These are phyloP conservation scores for Zaprionus vittiger DNA, from an alignment of 1,140 invertebrate species.

Conservation along the genomic window DNA sequence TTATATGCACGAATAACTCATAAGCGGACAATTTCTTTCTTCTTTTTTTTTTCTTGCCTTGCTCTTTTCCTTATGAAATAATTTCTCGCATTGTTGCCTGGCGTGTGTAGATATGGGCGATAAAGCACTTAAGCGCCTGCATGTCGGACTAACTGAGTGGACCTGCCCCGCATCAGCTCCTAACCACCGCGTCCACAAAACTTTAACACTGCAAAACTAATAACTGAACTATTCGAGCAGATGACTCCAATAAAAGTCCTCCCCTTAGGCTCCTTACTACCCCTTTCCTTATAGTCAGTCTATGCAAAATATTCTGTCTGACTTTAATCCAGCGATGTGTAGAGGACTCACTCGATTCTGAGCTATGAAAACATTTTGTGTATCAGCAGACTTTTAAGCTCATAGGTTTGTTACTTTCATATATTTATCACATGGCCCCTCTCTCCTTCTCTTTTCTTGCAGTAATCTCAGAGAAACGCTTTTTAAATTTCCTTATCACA, in stretches of 20 bases:
- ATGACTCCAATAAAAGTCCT: neutral
- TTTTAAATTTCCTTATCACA: no score
- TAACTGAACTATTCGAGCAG: constrained; percentile 26
- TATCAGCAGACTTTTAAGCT: neutral
- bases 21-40: constrained; percentile 16
- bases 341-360: neutral
- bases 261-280: no score
- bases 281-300: neutral
- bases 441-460: no score
- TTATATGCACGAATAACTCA: constrained; percentile 46
- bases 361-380: no score
- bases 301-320: neutral
- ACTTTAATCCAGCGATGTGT: neutral
- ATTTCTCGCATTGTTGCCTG: constrained; percentile 25
- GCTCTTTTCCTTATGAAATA: constrained; percentile 19
- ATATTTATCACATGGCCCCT: no score
- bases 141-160: neutral
- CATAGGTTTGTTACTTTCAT: no score
- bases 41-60: neutral
- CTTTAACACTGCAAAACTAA: constrained; percentile 30
- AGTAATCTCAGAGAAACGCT: no score
- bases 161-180: neutral
- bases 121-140: constrained; percentile 53
- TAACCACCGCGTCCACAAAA: neutral
- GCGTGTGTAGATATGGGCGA: constrained; percentile 49